Percentiles rank a stretch among this genome's conserved stretches.
phyloP scores from a whole-genome alignment of 2,797 vertebrate genomes.

The Aldrovandia affinis region DNA sequence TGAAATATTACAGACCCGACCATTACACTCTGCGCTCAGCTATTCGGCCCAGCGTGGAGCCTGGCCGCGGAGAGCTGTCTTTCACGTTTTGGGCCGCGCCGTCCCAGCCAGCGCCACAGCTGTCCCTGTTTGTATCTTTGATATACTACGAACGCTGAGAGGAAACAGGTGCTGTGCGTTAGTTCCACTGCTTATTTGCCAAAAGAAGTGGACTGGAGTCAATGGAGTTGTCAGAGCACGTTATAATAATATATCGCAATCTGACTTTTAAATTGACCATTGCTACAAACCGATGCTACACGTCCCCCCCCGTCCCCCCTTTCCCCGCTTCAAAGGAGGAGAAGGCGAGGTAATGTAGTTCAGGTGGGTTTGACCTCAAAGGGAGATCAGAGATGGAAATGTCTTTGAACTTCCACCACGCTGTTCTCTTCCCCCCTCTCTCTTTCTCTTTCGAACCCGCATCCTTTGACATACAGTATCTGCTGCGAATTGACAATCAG shows the following conservation, averaged over 20 bases:
- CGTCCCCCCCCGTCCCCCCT: conserved; percentile 40
- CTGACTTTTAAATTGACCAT: conserved; percentile 56
- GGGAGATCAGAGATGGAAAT: conserved; percentile 49
- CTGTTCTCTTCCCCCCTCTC: conserved; percentile 6
- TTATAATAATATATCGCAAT: conserved; percentile 59
- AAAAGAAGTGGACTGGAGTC: conserved; percentile 52
- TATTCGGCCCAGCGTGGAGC: conserved; percentile 51
- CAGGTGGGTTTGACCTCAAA: conserved; percentile 56
- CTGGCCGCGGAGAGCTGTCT: conserved; percentile 36
- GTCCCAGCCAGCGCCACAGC: conserved; percentile 69
- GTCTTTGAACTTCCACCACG: conserved; percentile 51
- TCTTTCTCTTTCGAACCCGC: too few species aligned
- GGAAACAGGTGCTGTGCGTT: conserved; percentile 74
- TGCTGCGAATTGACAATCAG: background rate
- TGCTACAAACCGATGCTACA: conserved; percentile 58
- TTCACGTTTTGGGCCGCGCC: conserved; percentile 31
- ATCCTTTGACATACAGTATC: too few species aligned
- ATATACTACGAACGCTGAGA: conserved; percentile 65
- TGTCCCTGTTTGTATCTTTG: conserved; percentile 71
- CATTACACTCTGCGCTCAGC: conserved; percentile 51
- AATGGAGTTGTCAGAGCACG: conserved; percentile 64
- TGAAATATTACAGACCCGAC: conserved; percentile 55
- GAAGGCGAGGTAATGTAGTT: conserved; percentile 47
- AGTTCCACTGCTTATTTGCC: conserved; percentile 60
- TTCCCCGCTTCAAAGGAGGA: conserved; percentile 41